Evolutionary conservation across 2,113 vertebrate species (phyloP).

Genomic region (Mystacornis crossleyi): DNA sequence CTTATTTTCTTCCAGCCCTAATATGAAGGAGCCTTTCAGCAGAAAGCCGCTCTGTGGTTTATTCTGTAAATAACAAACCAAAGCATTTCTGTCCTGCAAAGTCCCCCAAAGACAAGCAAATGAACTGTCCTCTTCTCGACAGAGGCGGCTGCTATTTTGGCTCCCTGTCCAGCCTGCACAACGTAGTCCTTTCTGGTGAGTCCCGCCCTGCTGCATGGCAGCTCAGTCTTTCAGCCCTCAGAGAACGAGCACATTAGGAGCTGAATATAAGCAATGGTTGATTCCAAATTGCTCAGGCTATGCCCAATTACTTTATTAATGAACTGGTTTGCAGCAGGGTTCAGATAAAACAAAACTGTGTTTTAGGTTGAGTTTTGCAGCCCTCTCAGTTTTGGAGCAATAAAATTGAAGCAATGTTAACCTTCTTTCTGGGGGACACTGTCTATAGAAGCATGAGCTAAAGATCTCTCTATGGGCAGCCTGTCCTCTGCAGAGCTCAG

Average conservation of each 20-base stretch:
- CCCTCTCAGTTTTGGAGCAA: background rate
- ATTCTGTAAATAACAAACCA: background rate
- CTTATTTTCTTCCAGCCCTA: background rate
- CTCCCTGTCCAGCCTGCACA: background rate
- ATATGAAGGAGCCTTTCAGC: background rate
- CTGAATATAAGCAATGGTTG: constrained; percentile 16
- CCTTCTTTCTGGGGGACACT: background rate
- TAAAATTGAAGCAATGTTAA: background rate
- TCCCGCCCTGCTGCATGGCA: background rate
- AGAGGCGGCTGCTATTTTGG: background rate
- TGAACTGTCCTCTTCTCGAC: background rate
- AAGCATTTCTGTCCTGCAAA: background rate
- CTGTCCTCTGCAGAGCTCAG: background rate
- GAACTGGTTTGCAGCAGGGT: background rate
- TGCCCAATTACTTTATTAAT: constrained; percentile 42
- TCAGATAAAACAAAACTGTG: constrained; percentile 7
- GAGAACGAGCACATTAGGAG: background rate
- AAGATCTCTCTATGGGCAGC: background rate
- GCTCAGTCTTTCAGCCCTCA: background rate
- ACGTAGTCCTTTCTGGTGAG: background rate
- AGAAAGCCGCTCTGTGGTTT: background rate
- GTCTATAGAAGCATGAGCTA: background rate
- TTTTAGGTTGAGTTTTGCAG: background rate
- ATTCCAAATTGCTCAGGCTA: constrained; percentile 1
- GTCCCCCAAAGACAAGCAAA: background rate